Conservation (phyloP, 2,113 vertebrate genomes). For the Myiopsitta monachus region DNA sequence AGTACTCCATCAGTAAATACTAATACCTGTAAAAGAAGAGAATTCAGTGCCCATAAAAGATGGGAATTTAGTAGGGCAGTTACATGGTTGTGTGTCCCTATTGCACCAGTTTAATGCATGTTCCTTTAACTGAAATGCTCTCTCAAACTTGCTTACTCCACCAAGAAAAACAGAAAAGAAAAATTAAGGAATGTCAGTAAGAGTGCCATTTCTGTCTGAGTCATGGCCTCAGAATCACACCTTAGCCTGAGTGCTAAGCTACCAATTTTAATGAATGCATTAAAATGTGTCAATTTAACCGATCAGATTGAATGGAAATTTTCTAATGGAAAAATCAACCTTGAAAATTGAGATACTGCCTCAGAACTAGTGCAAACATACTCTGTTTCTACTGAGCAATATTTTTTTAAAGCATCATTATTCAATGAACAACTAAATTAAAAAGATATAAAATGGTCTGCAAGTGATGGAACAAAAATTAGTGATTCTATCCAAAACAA, state of each 20-base stretch:
- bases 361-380: neutral
- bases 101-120: neutral
- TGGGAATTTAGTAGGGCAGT: neutral
- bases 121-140: neutral
- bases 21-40: neutral
- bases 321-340: neutral
- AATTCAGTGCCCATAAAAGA: neutral
- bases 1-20: neutral
- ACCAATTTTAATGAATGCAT: neutral
- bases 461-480: neutral
- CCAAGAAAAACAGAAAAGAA: neutral
- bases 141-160: neutral
- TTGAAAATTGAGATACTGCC: neutral
- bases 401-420: neutral
- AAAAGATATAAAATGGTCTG: neutral
- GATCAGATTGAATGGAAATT: neutral
- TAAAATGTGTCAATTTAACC: neutral
- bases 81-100: neutral
- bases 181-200: neutral
- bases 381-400: neutral
- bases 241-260: neutral
- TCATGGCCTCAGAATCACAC: neutral
- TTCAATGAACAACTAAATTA: neutral
- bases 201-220: neutral
- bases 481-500: neutral